Evolutionary conservation across 2,797 vertebrate species (phyloP), one percentile per base, ranked within the genome.

Genomic region (Hyperoplus immaculatus): DNA sequence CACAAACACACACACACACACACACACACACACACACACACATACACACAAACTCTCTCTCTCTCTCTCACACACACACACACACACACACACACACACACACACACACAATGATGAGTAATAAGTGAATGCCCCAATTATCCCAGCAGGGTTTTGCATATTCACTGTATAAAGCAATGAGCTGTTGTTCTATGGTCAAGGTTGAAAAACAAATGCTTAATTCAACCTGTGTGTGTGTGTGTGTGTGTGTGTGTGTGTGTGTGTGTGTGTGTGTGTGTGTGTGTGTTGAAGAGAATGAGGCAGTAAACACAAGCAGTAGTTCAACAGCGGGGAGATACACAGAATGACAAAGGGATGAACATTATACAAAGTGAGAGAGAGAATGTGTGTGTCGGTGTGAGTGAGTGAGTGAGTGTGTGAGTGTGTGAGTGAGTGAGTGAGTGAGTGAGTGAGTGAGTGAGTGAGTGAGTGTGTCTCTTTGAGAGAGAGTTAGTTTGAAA

Each of bases 121-220:
- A 76, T 86, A 90, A 88, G 83, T 73, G 63, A 83, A 76, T 85
- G 80, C 72, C 29, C 29, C 81, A 88, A 88, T 84, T 88, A 88
- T 84, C 85, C 75, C 83, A 41, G 86, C 3, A 62, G 79, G 90
- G 76, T 29, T 29, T 29, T 36, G 80, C 80, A 7, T 78, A 84
- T 84, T 85, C 29, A 87, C 82, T 75, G 77, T 47, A 80, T 29
- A 29, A 29, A 29, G 61, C 70, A 56, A 86, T 5, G 80, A 87
- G 87, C 77, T 9, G 76, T 18, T 75, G 51, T 88, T 90, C 83
- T 75, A 29, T 29, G 2, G 86, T 78, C 87, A 90, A 89, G 90
- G 91, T 91, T 90, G 80, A 90, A 90, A 86, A 88, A 89, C 84
- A 91, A 86, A 29, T 29, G 29, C 29, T 29, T 36, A 81, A 45